A percentile compares a stretch with the other conserved stretches of the same genome.
These are phyloP conservation scores for Chaenocephalus aceratus DNA, from an alignment of 2,113 vertebrate genomes.

Conservation along the genomic window DNA sequence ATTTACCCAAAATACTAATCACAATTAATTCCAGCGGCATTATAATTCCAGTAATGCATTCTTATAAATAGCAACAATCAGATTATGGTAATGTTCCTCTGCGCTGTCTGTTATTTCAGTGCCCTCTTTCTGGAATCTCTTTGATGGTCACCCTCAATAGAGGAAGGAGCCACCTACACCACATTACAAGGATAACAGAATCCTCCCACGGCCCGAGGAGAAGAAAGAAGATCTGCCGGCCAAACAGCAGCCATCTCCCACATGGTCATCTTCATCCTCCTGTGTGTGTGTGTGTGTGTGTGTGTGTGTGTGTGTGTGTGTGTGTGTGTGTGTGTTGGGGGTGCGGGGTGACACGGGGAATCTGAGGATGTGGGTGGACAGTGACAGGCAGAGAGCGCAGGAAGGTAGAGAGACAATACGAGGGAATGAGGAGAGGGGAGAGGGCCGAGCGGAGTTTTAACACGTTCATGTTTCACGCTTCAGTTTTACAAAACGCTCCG, in stretches of 20 bases:
- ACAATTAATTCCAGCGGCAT: constrained; percentile 1
- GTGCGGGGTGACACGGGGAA: constrained; percentile 48
- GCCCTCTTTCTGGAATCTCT: constrained; percentile 33
- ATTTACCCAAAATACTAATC: not conserved
- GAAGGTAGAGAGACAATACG: constrained; percentile 58
- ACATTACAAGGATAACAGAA: constrained; percentile 81
- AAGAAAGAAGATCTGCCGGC: constrained; percentile 67
- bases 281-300: constrained; percentile 26
- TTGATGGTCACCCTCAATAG: constrained; percentile 79
- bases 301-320: constrained; percentile 4
- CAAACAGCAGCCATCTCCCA: constrained; percentile 72
- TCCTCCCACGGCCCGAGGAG: constrained; percentile 72
- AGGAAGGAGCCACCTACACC: constrained; percentile 81
- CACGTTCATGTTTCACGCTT: not conserved
- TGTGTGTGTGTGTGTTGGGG: constrained; percentile 32
- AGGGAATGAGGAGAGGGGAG: constrained; percentile 13
- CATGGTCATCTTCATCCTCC: constrained; percentile 56
- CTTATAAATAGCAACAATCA: constrained; percentile 19
- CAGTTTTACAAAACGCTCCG: not conserved
- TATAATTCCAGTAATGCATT: not conserved
- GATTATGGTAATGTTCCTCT: constrained; percentile 19
- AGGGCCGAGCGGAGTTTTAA: not conserved
- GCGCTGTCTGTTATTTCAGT: constrained; percentile 36
- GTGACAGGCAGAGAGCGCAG: constrained; percentile 53
- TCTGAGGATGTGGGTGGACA: constrained; percentile 72